These are phyloP conservation scores for Saguinus imperator DNA, from an alignment of 2,113 vertebrate genomes.

Conservation along the genomic window DNA sequence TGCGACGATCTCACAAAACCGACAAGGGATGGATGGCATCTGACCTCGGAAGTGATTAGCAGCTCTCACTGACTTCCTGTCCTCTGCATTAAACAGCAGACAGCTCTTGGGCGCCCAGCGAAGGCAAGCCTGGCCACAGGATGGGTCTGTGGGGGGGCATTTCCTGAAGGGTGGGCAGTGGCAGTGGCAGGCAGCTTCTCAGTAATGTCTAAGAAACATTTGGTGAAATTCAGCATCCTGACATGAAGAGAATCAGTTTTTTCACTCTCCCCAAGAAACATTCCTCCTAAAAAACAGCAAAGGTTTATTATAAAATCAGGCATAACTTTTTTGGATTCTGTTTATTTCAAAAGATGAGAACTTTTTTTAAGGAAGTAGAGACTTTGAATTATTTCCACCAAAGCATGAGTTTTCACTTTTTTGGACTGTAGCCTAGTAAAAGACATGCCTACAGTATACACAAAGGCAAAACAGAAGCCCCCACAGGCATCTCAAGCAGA, in stretches of 20 bases:
- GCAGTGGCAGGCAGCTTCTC: background rate
- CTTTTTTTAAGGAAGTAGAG: background rate
- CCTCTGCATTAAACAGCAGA: slow-evolving; percentile 70
- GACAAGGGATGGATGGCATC: background rate
- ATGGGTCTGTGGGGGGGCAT: background rate
- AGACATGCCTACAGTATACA: too few species aligned
- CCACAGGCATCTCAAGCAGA: background rate
- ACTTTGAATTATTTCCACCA: background rate
- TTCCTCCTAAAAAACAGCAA: background rate
- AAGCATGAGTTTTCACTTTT: background rate
- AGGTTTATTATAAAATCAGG: background rate
- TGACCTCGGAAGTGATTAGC: slow-evolving; percentile 71
- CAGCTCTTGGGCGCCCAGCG: background rate
- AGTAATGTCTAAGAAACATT: background rate
- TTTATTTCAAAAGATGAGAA: background rate
- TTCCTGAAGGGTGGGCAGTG: background rate
- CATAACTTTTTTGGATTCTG: background rate
- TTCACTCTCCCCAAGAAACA: background rate
- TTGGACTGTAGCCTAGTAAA: too few species aligned
- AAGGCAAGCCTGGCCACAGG: background rate
- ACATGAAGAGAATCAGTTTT: background rate
- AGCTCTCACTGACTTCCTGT: slow-evolving; percentile 71
- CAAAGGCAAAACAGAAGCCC: background rate
- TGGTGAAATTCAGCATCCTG: background rate
- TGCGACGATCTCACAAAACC: slow-evolving; percentile 50